Evolutionary conservation across 2,113 vertebrate species (phyloP).

Genomic region (Terrapene triunguis): DNA sequence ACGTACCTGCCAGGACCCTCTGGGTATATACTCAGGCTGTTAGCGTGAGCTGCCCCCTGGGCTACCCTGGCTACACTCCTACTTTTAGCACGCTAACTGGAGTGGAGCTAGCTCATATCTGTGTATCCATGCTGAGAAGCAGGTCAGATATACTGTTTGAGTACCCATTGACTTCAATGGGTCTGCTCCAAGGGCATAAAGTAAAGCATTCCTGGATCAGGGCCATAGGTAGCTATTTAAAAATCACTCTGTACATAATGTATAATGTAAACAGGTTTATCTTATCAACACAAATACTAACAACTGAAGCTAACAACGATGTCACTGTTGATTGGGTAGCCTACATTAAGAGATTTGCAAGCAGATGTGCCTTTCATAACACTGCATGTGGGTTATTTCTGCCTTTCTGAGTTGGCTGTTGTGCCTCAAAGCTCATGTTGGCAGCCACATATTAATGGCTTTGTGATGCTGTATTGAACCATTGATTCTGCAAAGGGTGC

Average conservation of each 20-base stretch:
- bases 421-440: constrained; percentile 56
- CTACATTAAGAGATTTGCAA: constrained; percentile 40
- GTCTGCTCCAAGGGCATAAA: not conserved
- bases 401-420: constrained; percentile 23
- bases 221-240: not conserved
- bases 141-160: not conserved
- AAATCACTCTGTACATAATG: not conserved
- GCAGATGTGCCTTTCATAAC: constrained; percentile 25
- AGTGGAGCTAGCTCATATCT: not conserved
- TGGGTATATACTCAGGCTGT: not conserved
- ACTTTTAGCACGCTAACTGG: not conserved
- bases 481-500: constrained; percentile 61
- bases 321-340: constrained; percentile 22
- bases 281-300: constrained; percentile 35
- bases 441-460: constrained; percentile 36
- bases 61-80: not conserved
- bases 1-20: not conserved
- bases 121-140: not conserved
- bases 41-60: too few relatives aligned
- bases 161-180: constrained; percentile 1
- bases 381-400: not conserved
- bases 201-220: not conserved
- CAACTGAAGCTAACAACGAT: constrained; percentile 27
- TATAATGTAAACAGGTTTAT: constrained; percentile 18
- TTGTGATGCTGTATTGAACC: constrained; percentile 49